Evolutionary conservation across 2,888 invertebrate species (phyloP).

Genomic region (Deilephila porcellus): DNA sequence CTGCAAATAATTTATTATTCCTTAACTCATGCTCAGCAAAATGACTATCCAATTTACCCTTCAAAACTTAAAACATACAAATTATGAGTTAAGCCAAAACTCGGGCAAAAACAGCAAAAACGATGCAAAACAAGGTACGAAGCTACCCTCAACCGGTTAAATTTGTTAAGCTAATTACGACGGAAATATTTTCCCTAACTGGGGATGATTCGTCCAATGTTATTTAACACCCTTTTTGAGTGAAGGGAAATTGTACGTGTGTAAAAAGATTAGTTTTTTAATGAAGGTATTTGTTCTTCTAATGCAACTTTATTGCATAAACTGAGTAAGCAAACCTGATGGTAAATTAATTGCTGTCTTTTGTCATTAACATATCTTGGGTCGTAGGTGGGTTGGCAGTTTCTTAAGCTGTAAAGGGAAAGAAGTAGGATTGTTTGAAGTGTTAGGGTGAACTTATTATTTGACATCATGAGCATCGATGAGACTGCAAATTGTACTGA

Average conservation of each 20-base stretch:
- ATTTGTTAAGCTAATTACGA: conserved; percentile 18
- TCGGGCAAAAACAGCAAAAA: background rate
- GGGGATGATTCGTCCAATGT: background rate
- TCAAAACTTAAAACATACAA: background rate
- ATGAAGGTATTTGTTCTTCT: too few relatives aligned
- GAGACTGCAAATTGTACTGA: too few relatives aligned
- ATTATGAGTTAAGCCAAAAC: background rate
- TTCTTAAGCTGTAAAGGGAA: too few relatives aligned
- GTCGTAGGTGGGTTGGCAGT: too few relatives aligned
- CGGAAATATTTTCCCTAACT: conserved; percentile 5
- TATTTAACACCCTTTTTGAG: conserved; percentile 10
- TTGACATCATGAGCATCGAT: too few relatives aligned
- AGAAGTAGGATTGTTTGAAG: too few relatives aligned
- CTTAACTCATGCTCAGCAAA: background rate
- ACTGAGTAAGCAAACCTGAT: too few relatives aligned
- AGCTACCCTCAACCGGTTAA: background rate
- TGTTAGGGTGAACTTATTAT: too few relatives aligned
- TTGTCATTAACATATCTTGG: too few relatives aligned
- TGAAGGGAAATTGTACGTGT: background rate
- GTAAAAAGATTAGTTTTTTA: background rate
- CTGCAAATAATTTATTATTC: background rate
- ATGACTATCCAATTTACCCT: background rate
- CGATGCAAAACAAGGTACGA: background rate
- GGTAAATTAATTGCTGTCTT: too few relatives aligned
- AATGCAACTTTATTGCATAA: too few relatives aligned